Evolutionary conservation across 2,797 vertebrate genomes (phyloP), one percentile per base, ranked within the genome.

Genomic region (Monodelphis domestica): DNA sequence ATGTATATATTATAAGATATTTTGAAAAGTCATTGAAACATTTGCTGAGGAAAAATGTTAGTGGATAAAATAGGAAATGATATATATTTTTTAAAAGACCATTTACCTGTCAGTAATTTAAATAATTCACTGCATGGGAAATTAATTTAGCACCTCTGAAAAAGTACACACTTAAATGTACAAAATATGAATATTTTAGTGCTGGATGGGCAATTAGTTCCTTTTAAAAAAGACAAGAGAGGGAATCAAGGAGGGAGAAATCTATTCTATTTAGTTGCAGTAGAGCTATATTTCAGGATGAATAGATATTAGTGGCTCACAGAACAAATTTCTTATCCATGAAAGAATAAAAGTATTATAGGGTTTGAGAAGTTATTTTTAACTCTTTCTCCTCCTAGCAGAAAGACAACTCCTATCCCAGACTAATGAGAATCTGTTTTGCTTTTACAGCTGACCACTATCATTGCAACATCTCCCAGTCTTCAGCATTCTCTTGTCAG

Each of bases 1-100:
- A 45, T 30, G 45, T 53, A 54, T 57, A 84, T 92, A 70, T 90
- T 6, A 70, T 93, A 17, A 63, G 87, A 87, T 45, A 78, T 78
- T 78, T 56, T 92, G 17, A 89, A 1, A 88, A 89, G 88, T 92
- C 12, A 15, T 93, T 91, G 17, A 78, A 52, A 91, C 5, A 92
- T 94, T 93, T 95, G 50, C 87, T 95, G 54, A 87, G 63, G 70
- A 87, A 94, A 95, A 94, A 92, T 89, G 2, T 92, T 28, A 51
- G 12, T 54, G 88, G 38, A 54, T 94, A 94, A 63, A 93, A 88
- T 54, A 54, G 28, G 56, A 70, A 90, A 54, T 88, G 90, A 57
- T 54, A 45, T 91, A 52, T 15, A 89, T 89, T 78, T 89, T 78
- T 59, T 2, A 10, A 53, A 89, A 90, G 59, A 63, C 29, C 4